Conservation (phyloP, 2,888 invertebrate species). For the Platycnemis pennipes region DNA sequence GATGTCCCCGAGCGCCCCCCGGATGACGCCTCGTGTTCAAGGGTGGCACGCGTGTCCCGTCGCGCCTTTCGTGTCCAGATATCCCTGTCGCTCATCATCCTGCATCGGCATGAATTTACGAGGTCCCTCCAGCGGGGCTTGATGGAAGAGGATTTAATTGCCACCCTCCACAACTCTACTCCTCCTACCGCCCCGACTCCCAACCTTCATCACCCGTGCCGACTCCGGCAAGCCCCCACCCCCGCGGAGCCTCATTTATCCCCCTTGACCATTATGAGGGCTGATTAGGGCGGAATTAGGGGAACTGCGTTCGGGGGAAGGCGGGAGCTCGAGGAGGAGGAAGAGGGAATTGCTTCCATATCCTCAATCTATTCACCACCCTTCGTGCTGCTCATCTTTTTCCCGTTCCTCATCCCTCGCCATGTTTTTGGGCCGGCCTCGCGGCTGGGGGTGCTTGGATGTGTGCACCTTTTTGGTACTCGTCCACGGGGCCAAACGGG, state of each 20-base stretch:
- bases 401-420: background rate
- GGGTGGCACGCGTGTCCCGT: background rate
- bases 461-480: background rate
- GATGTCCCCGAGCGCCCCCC: background rate
- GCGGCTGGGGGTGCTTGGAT: background rate
- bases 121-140: background rate
- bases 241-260: background rate
- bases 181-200: background rate
- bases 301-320: slow-evolving; percentile 6
- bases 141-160: slow-evolving; percentile 61
- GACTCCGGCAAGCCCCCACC: background rate
- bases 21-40: background rate
- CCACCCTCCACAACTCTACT: background rate
- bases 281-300: slow-evolving; percentile 52
- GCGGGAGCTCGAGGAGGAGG: background rate
- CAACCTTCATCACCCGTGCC: background rate
- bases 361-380: too few relatives aligned
- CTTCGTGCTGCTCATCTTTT: too few relatives aligned
- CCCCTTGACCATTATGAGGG: slow-evolving; percentile 43
- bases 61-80: slow-evolving; percentile 1
- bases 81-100: background rate
- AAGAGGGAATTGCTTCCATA: background rate
- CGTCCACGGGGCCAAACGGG: background rate
- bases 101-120: slow-evolving; percentile 37
- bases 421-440: background rate